phyloP scores from a whole-genome alignment of 2,888 invertebrate genomes.

The Hyles lineata region DNA sequence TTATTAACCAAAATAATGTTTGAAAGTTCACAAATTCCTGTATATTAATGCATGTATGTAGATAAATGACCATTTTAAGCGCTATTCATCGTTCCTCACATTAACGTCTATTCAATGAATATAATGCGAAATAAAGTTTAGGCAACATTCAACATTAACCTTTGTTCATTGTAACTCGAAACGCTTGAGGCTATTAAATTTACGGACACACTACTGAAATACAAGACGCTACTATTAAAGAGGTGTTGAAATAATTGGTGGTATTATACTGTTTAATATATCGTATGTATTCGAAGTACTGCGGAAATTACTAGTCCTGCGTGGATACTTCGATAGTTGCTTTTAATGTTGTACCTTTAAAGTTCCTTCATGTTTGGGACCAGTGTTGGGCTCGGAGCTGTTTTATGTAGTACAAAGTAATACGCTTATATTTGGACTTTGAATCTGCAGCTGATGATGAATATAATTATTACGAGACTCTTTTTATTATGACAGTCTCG shows the following conservation, averaged over 20 bases:
- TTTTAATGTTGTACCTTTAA: not conserved
- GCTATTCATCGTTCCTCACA: not conserved
- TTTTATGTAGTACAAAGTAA: too few species aligned
- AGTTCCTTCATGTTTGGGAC: not conserved
- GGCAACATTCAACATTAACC: slow-evolving; percentile 20
- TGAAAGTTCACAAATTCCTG: too few species aligned
- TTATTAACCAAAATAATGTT: too few species aligned
- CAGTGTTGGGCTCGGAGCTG: too few species aligned
- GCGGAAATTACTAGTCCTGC: not conserved
- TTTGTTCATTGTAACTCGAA: slow-evolving; percentile 51
- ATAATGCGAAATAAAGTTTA: slow-evolving; percentile 25
- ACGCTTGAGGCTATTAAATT: slow-evolving; percentile 60
- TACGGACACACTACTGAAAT: slow-evolving; percentile 50
- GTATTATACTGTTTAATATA: slow-evolving; percentile 32
- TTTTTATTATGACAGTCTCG: too few species aligned
- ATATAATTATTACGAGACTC: too few species aligned
- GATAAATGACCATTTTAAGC: slow-evolving; percentile 6
- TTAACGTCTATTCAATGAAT: slow-evolving; percentile 23
- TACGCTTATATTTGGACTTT: too few species aligned
- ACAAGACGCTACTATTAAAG: slow-evolving; percentile 49
- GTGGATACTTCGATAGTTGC: not conserved
- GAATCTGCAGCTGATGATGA: too few species aligned
- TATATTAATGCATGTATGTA: not conserved
- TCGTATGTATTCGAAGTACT: not conserved
- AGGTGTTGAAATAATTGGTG: slow-evolving; percentile 51